Base-by-base conservation (phyloP, 2,797 vertebrate species). In the Petrocephalus schoutedeni region DNA sequence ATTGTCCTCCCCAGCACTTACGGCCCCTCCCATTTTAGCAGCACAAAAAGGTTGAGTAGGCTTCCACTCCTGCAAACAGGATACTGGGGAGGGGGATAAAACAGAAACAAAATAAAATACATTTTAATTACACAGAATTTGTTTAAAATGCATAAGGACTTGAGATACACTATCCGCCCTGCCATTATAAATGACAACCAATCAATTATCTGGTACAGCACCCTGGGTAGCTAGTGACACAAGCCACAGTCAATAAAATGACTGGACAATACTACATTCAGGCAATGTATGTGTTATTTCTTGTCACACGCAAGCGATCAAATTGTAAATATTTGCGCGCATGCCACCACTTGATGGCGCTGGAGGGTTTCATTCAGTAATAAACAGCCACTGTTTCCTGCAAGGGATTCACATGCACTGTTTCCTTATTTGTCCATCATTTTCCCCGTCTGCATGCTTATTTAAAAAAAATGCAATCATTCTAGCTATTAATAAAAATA, bases 1-100 rank as follows among this genome's bases (percentile, higher is more conserved):
- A 0, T 99, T 99, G 94, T 99, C 98, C 91, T 99, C 98, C 0
- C 98, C 98, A 0, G 98, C 98, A 4, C 98, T 99, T 91, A 99
- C 98, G 0, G 98, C 98, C 77, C 98, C 98, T 86, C 98, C 98
- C 98, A 99, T 99, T 89, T 92, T 96, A 91, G 89, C 89, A 92
- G 89, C 41, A 58, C 49, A 90, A 51, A 61, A 89, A 89, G 51
- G 51, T 36, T 67, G 53, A 85, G 89, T 77, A 32, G 59, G 21
- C 87, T 28, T 71, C 89, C 77, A 86, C 86, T 83, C 88, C 21
- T 23, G 21, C 82, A 84, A 28, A 77, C 71, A 77, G 67, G 67
- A 41, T 19, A 19, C 0, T 16, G 71, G 36, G 57, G 6, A 36
- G 45, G 23, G 19, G 7, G 5, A 59, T 59, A 58, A n/a, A 86